Percentiles rank a stretch among this genome's conserved stretches.
These are phyloP conservation scores for Andrena haemorrhoa DNA, from an alignment of 2,888 invertebrate species.

Conservation along the genomic window DNA sequence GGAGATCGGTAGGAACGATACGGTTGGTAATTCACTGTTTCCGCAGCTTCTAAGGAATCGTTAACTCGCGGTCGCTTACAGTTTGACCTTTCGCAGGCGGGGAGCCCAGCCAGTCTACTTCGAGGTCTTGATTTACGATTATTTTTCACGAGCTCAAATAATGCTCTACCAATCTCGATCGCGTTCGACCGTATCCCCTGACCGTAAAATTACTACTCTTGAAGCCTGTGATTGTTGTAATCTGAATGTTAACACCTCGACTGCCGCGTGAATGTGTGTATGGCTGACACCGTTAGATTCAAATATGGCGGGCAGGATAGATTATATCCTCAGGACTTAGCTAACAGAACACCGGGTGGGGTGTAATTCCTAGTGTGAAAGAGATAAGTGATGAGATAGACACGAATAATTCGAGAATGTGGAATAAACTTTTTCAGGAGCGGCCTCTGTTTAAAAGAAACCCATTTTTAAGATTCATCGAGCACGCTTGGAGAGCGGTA, in stretches of 20 bases:
- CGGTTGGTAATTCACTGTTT: constrained; percentile 54
- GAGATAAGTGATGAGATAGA: too few species aligned
- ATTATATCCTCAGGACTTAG: background rate
- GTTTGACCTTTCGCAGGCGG: constrained; percentile 33
- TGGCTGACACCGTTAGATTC: background rate
- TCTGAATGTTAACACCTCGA: background rate
- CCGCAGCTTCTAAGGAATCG: constrained; percentile 49
- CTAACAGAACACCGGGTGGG: too few species aligned
- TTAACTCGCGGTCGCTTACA: background rate
- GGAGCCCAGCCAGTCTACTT: background rate
- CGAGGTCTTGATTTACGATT: constrained; percentile 4
- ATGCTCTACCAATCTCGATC: constrained; percentile 19
- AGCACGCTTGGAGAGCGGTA: too few species aligned
- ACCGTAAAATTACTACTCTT: constrained; percentile 14
- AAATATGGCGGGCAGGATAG: background rate
- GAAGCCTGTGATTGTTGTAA: background rate
- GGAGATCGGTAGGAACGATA: constrained; percentile 61
- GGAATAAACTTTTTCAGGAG: too few species aligned
- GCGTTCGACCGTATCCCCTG: constrained; percentile 1
- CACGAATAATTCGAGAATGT: too few species aligned
- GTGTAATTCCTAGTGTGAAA: too few species aligned
- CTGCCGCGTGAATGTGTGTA: background rate
- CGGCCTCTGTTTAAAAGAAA: too few species aligned
- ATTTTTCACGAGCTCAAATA: constrained; percentile 11
- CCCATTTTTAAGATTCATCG: too few species aligned